These are phyloP conservation scores for Ammospiza caudacuta DNA, from an alignment of 2,113 vertebrate genomes.

Conservation along the genomic window DNA sequence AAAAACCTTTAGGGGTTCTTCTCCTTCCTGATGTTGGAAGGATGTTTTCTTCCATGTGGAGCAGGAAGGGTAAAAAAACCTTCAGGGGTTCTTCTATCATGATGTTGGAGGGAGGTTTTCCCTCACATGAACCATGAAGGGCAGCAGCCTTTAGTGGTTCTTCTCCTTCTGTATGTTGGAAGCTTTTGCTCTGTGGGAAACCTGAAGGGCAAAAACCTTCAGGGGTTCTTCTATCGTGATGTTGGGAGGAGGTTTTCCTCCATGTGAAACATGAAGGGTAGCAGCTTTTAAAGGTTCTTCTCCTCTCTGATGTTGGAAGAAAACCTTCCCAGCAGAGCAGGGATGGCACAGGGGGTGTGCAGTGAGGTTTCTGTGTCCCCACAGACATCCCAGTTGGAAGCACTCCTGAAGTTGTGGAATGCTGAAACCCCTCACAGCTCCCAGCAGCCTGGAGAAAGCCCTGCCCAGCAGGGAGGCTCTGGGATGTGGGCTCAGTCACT, in stretches of 20 bases:
- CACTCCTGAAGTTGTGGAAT: accelerated
- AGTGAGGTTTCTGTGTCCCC: not conserved
- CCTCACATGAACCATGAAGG: not conserved
- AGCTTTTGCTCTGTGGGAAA: not conserved
- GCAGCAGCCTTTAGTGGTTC: not conserved
- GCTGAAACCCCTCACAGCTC: accelerated
- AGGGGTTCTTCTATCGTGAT: too few species aligned
- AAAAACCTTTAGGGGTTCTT: not conserved
- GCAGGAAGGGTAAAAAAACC: too few species aligned
- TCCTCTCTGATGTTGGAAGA: not conserved
- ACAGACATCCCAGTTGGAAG: accelerated
- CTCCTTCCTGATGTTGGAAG: too few species aligned
- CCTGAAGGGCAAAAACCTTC: too few species aligned
- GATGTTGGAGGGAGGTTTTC: not conserved
- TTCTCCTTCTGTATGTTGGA: not conserved
- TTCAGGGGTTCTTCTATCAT: too few species aligned
- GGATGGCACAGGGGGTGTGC: not conserved
- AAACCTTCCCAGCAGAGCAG: not conserved
- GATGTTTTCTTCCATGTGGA: too few species aligned
- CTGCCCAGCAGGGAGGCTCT: not conserved
- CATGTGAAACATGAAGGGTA: not conserved
- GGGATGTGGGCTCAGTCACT: not conserved
- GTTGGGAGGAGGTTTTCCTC: too few species aligned
- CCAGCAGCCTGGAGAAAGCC: not conserved
- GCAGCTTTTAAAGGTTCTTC: not conserved